Evolutionary conservation across 2,797 vertebrate genomes (phyloP).

Genomic region (Pantherophis vulpinus): DNA sequence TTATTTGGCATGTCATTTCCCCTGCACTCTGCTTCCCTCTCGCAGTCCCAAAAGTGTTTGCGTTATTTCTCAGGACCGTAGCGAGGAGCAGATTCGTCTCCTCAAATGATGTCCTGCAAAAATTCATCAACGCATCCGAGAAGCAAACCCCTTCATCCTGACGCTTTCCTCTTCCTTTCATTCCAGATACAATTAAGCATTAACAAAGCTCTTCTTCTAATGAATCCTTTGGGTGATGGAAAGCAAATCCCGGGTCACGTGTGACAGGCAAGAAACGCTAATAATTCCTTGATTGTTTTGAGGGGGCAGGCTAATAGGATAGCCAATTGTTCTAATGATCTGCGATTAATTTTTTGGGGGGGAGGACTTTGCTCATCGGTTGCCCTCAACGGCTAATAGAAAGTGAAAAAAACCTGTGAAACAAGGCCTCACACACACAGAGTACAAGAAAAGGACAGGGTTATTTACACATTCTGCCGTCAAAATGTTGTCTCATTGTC

Average conservation of each 20-base stretch:
- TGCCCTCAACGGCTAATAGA: constrained; percentile 55
- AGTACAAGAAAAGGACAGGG: constrained; percentile 45
- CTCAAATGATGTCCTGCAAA: constrained; percentile 4
- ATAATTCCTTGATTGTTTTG: constrained; percentile 63
- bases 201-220: constrained; percentile 55
- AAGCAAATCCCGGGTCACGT: constrained; percentile 49
- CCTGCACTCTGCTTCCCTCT: not conserved
- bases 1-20: not conserved
- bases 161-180: constrained; percentile 35
- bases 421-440: constrained; percentile 48
- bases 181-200: constrained; percentile 51
- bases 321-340: constrained; percentile 57
- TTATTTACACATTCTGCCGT: not conserved
- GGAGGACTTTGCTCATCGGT: constrained; percentile 41
- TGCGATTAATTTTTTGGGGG: constrained; percentile 61
- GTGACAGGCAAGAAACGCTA: constrained; percentile 44
- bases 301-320: constrained; percentile 60
- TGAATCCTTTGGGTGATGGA: constrained; percentile 37
- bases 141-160: constrained; percentile 26
- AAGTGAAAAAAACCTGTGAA: constrained; percentile 55
- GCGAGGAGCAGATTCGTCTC: not conserved
- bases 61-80: constrained; percentile 5
- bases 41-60: not conserved
- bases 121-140: constrained; percentile 22
- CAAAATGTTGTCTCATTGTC: not conserved